Evolutionary conservation across 2,113 vertebrate genomes (phyloP), one percentile per base, ranked within the genome.

Genomic region (Corapipo altera): DNA sequence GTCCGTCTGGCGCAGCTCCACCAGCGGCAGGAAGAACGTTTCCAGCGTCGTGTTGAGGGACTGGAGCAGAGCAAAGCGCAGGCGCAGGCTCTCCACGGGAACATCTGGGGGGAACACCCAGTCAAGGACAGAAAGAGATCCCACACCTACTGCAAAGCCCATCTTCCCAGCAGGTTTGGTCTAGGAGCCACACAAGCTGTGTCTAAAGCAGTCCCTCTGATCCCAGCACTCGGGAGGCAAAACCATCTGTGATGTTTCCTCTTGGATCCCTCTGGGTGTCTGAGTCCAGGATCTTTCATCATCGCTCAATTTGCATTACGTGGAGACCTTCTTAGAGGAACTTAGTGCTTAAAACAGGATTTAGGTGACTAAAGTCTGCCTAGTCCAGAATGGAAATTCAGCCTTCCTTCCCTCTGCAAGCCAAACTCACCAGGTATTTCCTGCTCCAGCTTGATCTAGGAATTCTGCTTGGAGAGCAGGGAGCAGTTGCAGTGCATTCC

Each of bases 31-130:
- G 98, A 99, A 99, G 98, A 99, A 99, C 1, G 98, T 99, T 98
- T 99, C 99, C 95, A 99, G 88, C 0, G 98, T 99, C 76, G 98
- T 99, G 96, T 99, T 99, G 80, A 99, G 98, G 15, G 99, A 99
- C 98, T 99, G 99, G 7, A 99, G 98, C 72, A 99, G 97, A 4
- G 99, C 99, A 20, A 99, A 99, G 37, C 99, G 99, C 14, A 99
- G 97, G 46, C 99, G 98, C 9, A 99, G 96, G 72, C 99, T 99
- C 98, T 99, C 99, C 14, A 99, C 98, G 0, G 99, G 99, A 28
- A 99, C 98, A 8, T 97, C 99, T 99, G 96, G 35, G 9, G 32
- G 62, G 59, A 64, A 95, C 58, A 43, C 20, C 51, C 55, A 46
- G 37, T 59, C 2, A 74, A 57, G 69, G 43, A 49, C 51, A 39